Evolutionary conservation across 1,140 invertebrate species (phyloP), one percentile per base, ranked within the genome.

Genomic region (Ceratosolen solmsi): DNA sequence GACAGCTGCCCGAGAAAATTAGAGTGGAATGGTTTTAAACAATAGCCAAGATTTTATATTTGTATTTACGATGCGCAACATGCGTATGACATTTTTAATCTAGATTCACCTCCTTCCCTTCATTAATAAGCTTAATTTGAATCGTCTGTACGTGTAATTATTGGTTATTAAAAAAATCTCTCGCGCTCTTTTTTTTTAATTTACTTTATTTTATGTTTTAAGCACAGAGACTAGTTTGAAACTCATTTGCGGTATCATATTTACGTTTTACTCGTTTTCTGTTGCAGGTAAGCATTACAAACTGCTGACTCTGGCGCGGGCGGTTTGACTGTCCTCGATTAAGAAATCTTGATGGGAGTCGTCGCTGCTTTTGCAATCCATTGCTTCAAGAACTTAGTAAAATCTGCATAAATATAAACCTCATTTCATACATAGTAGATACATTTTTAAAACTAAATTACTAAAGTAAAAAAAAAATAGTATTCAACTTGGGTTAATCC

Each of bases 261-360:
- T 71, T 17, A 71, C 5, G 46, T 33, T 78, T 68, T 22, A 54
- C 15, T 72, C n/a, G 38, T 38, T 58, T 60, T 79, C 27, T 79
- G 78, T 79, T 79, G 11, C 70, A 79, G 78, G 78, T 79, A 79
- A 79, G 68, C 49, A 72, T 79, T 33, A 54, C 27, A 13, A 22
- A 27, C 41, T 70, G 27, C 60, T 17, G 8, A 33, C 33, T 72
- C 25, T 36, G 20, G 15, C 38, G 54, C 36, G 54, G 20, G 30
- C 38, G 54, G 49, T 68, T 46, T 9, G 78, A 60, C 30, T 36
- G 41, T 79, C 65, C 60, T 54, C 41, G 49, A 79, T 56, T 72
- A 68, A 30, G 58, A 63, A 63, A 56, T 65, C 51, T 25, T 41
- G 30, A 75, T 46, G 65, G 65, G 33, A 56, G 27, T 70, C 76